Conservation (phyloP, 1,140 invertebrate species). For the Neodiprion pinetum region DNA sequence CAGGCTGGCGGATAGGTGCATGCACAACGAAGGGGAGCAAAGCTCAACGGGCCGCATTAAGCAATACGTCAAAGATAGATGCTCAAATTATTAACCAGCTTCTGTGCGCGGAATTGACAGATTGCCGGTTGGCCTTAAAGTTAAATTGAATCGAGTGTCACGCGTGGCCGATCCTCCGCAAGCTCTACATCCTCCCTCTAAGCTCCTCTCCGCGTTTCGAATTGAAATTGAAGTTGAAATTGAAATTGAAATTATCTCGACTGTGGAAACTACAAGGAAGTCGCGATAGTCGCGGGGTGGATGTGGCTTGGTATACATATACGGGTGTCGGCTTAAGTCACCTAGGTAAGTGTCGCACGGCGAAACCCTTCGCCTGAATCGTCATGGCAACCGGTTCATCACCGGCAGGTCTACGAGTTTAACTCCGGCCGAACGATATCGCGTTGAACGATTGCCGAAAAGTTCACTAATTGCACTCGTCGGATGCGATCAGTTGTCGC, state of each 20-base stretch:
- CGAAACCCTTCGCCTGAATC: too few relatives aligned
- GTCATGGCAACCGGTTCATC: too few relatives aligned
- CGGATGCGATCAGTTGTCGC: too few relatives aligned
- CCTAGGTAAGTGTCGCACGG: too few relatives aligned
- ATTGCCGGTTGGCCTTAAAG: not conserved
- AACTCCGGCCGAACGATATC: too few relatives aligned
- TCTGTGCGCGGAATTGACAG: not conserved
- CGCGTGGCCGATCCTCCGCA: not conserved
- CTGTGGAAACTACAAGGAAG: constrained; percentile 1
- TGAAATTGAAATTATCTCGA: not conserved
- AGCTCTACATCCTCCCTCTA: not conserved
- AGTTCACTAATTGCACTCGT: too few relatives aligned
- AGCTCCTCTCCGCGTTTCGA: not conserved
- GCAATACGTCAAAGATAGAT: not conserved
- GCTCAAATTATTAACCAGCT: not conserved
- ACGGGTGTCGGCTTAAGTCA: too few relatives aligned
- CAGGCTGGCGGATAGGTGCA: not conserved
- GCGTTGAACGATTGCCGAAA: too few relatives aligned
- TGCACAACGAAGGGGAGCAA: not conserved
- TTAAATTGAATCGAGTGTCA: constrained; percentile 2
- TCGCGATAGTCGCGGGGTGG: not conserved
- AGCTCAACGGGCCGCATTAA: constrained; percentile 1
- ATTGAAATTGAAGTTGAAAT: constrained; percentile 5
- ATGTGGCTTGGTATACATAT: too few relatives aligned
- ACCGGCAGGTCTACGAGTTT: too few relatives aligned